Base-by-base conservation (phyloP, 1,140 invertebrate species). In the Camponotus floridanus region DNA sequence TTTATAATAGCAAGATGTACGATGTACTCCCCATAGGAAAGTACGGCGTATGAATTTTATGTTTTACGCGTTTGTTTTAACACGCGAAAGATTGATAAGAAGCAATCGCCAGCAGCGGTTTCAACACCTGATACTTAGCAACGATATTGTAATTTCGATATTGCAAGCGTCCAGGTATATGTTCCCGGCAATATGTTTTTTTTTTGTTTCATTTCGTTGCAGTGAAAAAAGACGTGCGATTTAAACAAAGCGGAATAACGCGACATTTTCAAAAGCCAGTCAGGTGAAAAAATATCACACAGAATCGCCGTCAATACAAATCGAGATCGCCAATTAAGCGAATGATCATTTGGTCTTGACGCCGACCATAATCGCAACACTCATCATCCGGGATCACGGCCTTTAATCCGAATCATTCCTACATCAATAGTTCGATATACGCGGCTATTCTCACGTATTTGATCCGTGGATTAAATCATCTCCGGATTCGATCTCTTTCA, bases 301-400 rank as follows among this genome's bases (percentile, higher is more conserved):
- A 80, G n/a, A 80, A 21, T 67, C 13, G 78, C 13, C 39, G n/a
- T 21, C 36, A 51, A 15, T 7, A 2, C 51, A 45, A 55, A 81
- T 73, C 59, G 57, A 39, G 9, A 81, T 71, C 55, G 68, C 55
- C 79, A 83, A 74, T 74, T 83, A 73, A 33, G 4, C 48, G 39
- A 9, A 26, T 70, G 64, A 33, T 57, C 64, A 42, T 57, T 80
- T 45, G 33, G 15, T 59, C 68, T 62, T 83, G 68, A 81, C 42
- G 45, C 13, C 65, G 39, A 74, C 55, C 70, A 36, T 55, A 73
- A 55, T 51, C 68, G 39, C 68, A 26, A 59, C 79, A 81, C 55
- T 73, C 79, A 73, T 81, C 79, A 83, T 74, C 79, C 55, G 39
- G 68, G 68, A 83, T 83, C 79, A 83, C 55, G 51, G 5, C 4